Percentiles rank a stretch among this genome's conserved stretches.
phyloP scores from a whole-genome alignment of 1,140 invertebrate species.

The Drosophila albomicans region DNA sequence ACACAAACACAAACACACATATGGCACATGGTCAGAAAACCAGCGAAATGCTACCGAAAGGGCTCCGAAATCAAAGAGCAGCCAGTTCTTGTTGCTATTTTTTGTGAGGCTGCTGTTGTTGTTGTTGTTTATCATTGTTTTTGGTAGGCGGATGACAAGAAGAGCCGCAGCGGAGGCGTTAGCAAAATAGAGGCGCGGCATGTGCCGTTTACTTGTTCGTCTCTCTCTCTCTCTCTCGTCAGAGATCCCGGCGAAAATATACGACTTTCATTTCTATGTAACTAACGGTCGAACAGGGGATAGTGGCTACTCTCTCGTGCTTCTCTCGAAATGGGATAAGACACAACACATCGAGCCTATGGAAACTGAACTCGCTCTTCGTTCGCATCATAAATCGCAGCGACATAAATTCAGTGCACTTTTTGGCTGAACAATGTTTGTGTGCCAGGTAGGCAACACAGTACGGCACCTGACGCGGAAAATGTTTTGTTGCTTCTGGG shows the following conservation, averaged over 20 bases:
- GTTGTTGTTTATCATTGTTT: conserved; percentile 12
- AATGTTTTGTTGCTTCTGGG: conserved; percentile 60
- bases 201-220: conserved; percentile 32
- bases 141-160: conserved; percentile 72
- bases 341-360: conserved; percentile 5
- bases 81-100: conserved; percentile 1
- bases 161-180: conserved; percentile 62
- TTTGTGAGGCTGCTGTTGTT: background rate
- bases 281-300: conserved; percentile 50
- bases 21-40: conserved; percentile 26
- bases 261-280: conserved; percentile 70
- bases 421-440: conserved; percentile 48
- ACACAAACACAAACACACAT: conserved; percentile 45
- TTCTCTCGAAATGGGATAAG: conserved; percentile 31
- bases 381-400: conserved; percentile 64
- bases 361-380: conserved; percentile 13
- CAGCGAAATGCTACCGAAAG: conserved; percentile 50
- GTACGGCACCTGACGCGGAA: conserved; percentile 61
- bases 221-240: conserved; percentile 16
- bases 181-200: conserved; percentile 75
- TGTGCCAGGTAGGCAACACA: conserved; percentile 48
- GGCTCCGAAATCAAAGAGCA: conserved; percentile 36
- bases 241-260: conserved; percentile 37
- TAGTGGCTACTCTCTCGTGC: conserved; percentile 20
- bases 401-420: conserved; percentile 78